A percentile compares a stretch with the other conserved stretches of the same genome.
These are phyloP conservation scores for Drosophila paramelanica DNA, from an alignment of 2,888 invertebrate genomes.

Conservation along the genomic window DNA sequence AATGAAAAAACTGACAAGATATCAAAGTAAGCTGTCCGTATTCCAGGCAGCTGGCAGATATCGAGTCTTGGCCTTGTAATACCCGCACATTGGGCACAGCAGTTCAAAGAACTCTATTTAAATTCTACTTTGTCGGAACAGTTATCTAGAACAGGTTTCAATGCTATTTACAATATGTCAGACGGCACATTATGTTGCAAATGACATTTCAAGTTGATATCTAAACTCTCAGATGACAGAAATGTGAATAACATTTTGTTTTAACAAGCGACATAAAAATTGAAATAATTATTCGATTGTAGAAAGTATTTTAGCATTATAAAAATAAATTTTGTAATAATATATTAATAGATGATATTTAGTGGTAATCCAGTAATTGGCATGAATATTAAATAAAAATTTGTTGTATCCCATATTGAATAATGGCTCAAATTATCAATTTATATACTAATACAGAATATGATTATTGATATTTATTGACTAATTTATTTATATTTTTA, in stretches of 20 bases:
- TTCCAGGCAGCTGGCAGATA: neutral
- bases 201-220: constrained; percentile 3
- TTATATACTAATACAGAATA: too few relatives aligned
- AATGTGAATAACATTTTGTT: constrained; percentile 3
- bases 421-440: too few relatives aligned
- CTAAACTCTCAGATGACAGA: constrained; percentile 5
- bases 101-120: constrained; percentile 51
- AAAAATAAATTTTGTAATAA: neutral
- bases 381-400: neutral
- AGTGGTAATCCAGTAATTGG: neutral
- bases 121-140: constrained; percentile 18
- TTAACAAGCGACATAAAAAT: neutral
- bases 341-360: neutral
- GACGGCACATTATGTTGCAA: constrained; percentile 1
- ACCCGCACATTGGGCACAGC: neutral
- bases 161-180: constrained; percentile 9
- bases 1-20: constrained; percentile 11
- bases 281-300: neutral
- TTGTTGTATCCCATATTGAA: too few relatives aligned
- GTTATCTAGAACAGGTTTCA: constrained; percentile 23
- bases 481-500: too few relatives aligned
- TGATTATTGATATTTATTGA: too few relatives aligned
- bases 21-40: constrained; percentile 1
- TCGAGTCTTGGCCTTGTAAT: constrained; percentile 33
- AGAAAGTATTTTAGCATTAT: neutral